These are phyloP conservation scores for Lepidocyrtinus sp. DNA, from an alignment of 2,888 invertebrate genomes.

Conservation along the genomic window DNA sequence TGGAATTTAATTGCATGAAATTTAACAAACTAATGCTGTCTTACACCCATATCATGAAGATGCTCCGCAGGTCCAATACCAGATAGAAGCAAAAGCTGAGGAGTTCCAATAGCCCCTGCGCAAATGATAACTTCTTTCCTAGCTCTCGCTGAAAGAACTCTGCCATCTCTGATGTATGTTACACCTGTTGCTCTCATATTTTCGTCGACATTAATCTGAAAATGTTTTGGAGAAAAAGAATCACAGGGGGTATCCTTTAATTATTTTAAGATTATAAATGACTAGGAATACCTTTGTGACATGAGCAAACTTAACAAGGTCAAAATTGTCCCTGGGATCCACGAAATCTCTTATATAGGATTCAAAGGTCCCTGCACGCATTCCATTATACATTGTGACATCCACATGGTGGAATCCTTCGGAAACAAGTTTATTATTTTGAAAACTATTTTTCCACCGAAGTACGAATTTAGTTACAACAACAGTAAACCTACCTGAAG, in stretches of 20 bases:
- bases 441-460: no score
- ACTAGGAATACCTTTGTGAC: conserved; percentile 45
- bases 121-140: conserved; percentile 40
- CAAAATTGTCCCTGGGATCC: conserved; percentile 24
- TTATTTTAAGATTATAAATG: background rate
- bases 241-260: background rate
- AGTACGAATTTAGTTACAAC: background rate
- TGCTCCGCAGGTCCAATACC: conserved; percentile 38
- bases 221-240: background rate
- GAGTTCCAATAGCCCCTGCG: conserved; percentile 41
- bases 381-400: conserved; percentile 37
- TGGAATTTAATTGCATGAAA: no score
- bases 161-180: conserved; percentile 39
- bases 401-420: conserved; percentile 40
- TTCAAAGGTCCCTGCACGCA: conserved; percentile 33
- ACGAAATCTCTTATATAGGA: conserved; percentile 32
- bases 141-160: conserved; percentile 20
- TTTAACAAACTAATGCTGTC: background rate
- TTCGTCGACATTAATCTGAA: conserved; percentile 36
- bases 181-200: conserved; percentile 42
- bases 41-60: conserved; percentile 20
- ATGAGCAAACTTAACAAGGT: conserved; percentile 39
- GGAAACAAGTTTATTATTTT: no score
- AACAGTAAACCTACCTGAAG: conserved; percentile 26
- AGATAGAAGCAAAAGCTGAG: conserved; percentile 42